Conservation (phyloP, 2,113 vertebrate genomes). For the Platichthys flesus region DNA sequence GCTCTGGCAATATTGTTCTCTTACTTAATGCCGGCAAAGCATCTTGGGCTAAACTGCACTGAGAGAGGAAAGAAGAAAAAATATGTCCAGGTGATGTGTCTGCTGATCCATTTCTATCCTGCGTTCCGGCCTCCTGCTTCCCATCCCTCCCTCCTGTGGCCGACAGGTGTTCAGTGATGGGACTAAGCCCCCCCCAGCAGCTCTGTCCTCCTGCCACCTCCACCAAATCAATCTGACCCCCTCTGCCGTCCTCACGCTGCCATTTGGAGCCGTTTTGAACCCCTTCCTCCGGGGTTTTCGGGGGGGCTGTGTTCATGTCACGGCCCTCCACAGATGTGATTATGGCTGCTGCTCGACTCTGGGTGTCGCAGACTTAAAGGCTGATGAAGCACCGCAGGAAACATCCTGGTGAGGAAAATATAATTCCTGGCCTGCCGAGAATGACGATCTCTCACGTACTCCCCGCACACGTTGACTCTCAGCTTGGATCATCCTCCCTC, state of each 20-base stretch:
- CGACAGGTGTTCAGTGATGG: slow-evolving; percentile 64
- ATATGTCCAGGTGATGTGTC: slow-evolving; percentile 14
- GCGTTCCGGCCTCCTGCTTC: slow-evolving; percentile 54
- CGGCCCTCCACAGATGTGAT: slow-evolving; percentile 55
- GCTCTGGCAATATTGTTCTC: slow-evolving; percentile 27
- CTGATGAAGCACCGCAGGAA: slow-evolving; percentile 61
- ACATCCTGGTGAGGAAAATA: slow-evolving; percentile 64
- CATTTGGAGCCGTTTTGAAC: slow-evolving; percentile 56
- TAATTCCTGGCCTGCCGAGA: slow-evolving; percentile 67
- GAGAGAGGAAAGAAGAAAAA: background rate
- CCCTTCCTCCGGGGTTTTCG: slow-evolving; percentile 23
- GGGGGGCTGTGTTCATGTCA: slow-evolving; percentile 48
- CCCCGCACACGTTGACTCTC: slow-evolving; percentile 24
- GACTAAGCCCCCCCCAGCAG: slow-evolving; percentile 30
- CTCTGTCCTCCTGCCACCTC: slow-evolving; percentile 55
- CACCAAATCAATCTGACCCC: slow-evolving; percentile 58
- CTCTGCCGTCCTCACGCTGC: slow-evolving; percentile 49
- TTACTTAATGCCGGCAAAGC: slow-evolving; percentile 20
- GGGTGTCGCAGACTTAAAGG: slow-evolving; percentile 57
- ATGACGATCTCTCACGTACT: slow-evolving; percentile 43
- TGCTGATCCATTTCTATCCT: slow-evolving; percentile 56
- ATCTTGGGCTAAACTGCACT: slow-evolving; percentile 9
- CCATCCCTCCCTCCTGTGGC: slow-evolving; percentile 43
- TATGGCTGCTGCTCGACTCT: slow-evolving; percentile 54
- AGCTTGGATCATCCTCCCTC: background rate